Evolutionary conservation across 2,113 vertebrate genomes (phyloP).

Genomic region (Phoxinus phoxinus): DNA sequence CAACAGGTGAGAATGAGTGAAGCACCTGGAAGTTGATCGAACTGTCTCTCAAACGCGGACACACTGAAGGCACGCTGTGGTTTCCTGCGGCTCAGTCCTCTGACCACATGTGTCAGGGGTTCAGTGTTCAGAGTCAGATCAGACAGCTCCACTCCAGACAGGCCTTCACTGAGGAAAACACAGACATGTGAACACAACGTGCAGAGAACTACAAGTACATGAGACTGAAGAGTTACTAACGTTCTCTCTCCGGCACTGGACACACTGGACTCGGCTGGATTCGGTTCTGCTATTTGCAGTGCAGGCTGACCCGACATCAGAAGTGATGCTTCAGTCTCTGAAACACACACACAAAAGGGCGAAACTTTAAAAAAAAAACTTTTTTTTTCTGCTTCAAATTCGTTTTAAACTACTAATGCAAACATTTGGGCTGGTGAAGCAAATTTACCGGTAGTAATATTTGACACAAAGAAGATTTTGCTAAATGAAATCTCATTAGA

Average conservation of each 20-base stretch:
- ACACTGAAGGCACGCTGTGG: constrained; percentile 43
- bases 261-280: constrained; percentile 46
- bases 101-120: constrained; percentile 48
- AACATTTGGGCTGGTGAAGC: neutral
- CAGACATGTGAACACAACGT: constrained; percentile 15
- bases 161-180: constrained; percentile 65
- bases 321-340: constrained; percentile 71
- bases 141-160: constrained; percentile 69
- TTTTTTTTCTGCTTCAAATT: neutral
- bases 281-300: constrained; percentile 30
- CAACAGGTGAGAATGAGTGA: neutral
- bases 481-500: neutral
- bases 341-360: constrained; percentile 29
- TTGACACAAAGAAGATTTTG: neutral
- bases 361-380: neutral
- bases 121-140: constrained; percentile 70
- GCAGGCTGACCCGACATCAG: constrained; percentile 61
- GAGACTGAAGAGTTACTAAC: constrained; percentile 12
- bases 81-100: constrained; percentile 50
- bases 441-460: neutral
- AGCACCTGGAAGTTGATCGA: constrained; percentile 46
- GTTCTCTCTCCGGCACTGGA: constrained; percentile 55
- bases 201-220: neutral
- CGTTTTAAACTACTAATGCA: neutral
- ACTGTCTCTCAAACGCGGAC: constrained; percentile 50